A percentile compares a stretch with the other conserved stretches of the same genome.
These are phyloP conservation scores for Patiria pectinifera DNA, from an alignment of 53 echinoderm and acorn worm genomes.

Conservation along the genomic window DNA sequence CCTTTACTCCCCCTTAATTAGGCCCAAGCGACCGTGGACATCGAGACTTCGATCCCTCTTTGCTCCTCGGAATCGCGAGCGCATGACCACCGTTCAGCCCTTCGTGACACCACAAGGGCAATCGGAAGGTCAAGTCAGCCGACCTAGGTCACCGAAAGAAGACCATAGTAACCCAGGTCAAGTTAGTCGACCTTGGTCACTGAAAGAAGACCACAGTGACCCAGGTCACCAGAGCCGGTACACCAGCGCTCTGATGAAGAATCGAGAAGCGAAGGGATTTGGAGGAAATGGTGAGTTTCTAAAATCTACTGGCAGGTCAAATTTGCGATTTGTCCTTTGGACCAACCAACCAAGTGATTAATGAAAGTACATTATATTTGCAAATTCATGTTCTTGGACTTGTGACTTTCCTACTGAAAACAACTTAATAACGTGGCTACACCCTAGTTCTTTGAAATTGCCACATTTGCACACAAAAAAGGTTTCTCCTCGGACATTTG, in stretches of 20 bases:
- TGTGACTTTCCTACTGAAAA: too few species aligned
- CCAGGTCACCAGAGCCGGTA: background rate
- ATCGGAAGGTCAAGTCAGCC: background rate
- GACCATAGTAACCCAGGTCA: too few species aligned
- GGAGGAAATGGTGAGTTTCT: constrained; percentile 1
- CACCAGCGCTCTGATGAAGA: background rate
- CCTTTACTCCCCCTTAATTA: constrained; percentile 1
- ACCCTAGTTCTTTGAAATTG: too few species aligned
- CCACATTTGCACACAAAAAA: too few species aligned
- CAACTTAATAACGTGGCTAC: too few species aligned
- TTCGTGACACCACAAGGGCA: background rate
- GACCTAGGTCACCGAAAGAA: too few species aligned
- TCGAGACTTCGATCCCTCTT: constrained; percentile 21
- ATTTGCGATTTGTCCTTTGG: too few species aligned
- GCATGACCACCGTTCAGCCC: constrained; percentile 21
- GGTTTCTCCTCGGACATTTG: too few species aligned
- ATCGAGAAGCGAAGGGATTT: background rate
- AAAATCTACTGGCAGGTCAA: too few species aligned
- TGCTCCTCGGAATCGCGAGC: background rate
- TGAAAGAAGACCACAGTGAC: background rate
- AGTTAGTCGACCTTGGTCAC: background rate
- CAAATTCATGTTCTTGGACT: too few species aligned
- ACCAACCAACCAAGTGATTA: too few species aligned
- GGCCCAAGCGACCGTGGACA: constrained; percentile 23
- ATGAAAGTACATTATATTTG: too few species aligned